Conservation (phyloP, 1,140 invertebrate genomes). For the Hypsibius dujardini region DNA sequence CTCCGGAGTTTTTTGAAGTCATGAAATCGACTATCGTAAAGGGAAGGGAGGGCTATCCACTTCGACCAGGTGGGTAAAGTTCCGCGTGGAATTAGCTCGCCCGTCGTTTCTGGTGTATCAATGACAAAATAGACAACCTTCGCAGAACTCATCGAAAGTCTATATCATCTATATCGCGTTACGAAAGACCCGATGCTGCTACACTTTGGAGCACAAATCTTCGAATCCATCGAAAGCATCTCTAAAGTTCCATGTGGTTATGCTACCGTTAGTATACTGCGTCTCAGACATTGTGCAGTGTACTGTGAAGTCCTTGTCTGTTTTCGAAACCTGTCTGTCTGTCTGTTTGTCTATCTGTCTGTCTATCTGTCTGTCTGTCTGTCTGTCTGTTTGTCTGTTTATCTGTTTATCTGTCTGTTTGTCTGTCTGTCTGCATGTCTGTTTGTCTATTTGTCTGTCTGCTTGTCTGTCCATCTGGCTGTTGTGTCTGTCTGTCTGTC, state of each 20-base stretch:
- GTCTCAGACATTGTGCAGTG: slow-evolving; percentile 16
- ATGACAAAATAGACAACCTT: no score
- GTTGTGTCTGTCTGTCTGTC: no score
- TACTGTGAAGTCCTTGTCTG: no score
- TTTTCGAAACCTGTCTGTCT: no score
- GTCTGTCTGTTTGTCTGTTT: no score
- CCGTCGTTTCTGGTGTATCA: slow-evolving; percentile 13
- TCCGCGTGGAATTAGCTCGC: slow-evolving; percentile 14
- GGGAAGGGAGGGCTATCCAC: slow-evolving; percentile 73
- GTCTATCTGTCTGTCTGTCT: no score
- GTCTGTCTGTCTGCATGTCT: no score
- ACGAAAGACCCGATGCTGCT: slow-evolving; percentile 78
- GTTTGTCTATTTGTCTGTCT: no score
- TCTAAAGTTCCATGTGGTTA: slow-evolving; percentile 84
- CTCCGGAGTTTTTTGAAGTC: slow-evolving; percentile 93
- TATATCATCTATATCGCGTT: slow-evolving; percentile 86
- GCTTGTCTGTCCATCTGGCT: no score
- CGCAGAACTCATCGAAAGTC: slow-evolving; percentile 74
- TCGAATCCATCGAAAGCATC: slow-evolving; percentile 70
- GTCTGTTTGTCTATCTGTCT: no score
- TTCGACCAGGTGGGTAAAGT: slow-evolving; percentile 49
- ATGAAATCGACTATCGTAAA: slow-evolving; percentile 27
- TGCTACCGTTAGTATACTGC: slow-evolving; percentile 60
- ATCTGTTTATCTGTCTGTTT: background rate
- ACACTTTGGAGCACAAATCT: slow-evolving; percentile 69